Percentiles rank a stretch among this genome's conserved stretches.
These are phyloP conservation scores for Athene cunicularia DNA, from an alignment of 2,113 vertebrate species.

Conservation along the genomic window DNA sequence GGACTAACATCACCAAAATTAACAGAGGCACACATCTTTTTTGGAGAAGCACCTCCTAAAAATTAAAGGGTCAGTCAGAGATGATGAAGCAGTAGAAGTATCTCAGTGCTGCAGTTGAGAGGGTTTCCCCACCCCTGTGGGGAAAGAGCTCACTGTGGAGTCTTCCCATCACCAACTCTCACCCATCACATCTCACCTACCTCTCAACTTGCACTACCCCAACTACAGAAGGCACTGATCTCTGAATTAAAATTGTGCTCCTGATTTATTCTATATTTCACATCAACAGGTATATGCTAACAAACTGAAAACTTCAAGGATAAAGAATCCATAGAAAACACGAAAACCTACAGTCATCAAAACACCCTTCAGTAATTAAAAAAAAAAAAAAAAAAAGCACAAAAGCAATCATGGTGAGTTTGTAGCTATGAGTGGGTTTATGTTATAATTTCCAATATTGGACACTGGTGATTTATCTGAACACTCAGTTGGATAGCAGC, in stretches of 20 bases:
- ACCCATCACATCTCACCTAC: neutral
- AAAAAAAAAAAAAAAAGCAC: neutral
- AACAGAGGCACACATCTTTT: neutral
- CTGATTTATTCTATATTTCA: neutral
- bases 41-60: neutral
- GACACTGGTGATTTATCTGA: neutral
- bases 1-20: neutral
- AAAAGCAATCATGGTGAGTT: neutral
- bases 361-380: neutral
- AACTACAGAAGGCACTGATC: neutral
- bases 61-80: neutral
- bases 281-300: neutral
- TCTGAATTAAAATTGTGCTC: neutral
- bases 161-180: neutral
- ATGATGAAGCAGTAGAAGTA: neutral
- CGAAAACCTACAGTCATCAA: neutral
- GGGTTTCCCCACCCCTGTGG: neutral
- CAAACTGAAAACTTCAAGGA: neutral
- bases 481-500: neutral
- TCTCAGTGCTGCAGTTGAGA: neutral
- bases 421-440: neutral
- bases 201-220: neutral
- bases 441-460: neutral
- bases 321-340: neutral
- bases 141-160: neutral